Evolutionary conservation across 2,797 vertebrate species (phyloP), one percentile per base, ranked within the genome.

Genomic region (Micropoecilia bifurca): DNA sequence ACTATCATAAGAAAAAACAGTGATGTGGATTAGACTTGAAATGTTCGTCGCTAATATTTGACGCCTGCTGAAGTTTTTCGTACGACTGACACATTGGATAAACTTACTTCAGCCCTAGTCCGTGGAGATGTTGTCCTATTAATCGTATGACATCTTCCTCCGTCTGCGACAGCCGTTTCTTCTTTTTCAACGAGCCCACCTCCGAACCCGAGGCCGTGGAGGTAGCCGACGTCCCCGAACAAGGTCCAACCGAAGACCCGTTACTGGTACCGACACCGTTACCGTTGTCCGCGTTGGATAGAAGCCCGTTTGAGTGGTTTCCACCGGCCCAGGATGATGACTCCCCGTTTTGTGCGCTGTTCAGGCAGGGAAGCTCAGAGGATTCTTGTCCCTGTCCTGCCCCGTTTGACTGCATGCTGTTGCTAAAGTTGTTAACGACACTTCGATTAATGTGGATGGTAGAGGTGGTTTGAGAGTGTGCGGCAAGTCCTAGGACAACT

Each of bases 61-160:
- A 46, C 41, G 25, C n/a, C 30, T 83, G 78, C 57, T 36, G 10
- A 14, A 45, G 45, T 69, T 82, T 83, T 74, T 74, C 68, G 1
- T 48, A 71, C 59, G 43, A 90, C 77, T 92, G 87, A 87, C 91
- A 92, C 81, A 73, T 46, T 77, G 74, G 75, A 81, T 89, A 84
- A 89, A 98, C 98, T 99, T 98, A 99, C 98, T 99, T 98, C 81
- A 99, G 96, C 92, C 98, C 98, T 80, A 99, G 95, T 89, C 98
- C 97, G 89, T 98, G 97, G 78, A 99, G 96, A 96, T 99, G 98
- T 95, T 99, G 98, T 88, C 98, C 98, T 95, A 99, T 99, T 86
- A 99, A 97, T 92, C 98, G 96, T 92, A 99, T 99, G 94, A 99
- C 97, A 95, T 99, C 98, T 95, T 99, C 98, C 81, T 99, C 98